Base-by-base conservation (phyloP, 30 jellyfish, hydroid and myxozoan genomes). In the Aurelia sp. region DNA sequence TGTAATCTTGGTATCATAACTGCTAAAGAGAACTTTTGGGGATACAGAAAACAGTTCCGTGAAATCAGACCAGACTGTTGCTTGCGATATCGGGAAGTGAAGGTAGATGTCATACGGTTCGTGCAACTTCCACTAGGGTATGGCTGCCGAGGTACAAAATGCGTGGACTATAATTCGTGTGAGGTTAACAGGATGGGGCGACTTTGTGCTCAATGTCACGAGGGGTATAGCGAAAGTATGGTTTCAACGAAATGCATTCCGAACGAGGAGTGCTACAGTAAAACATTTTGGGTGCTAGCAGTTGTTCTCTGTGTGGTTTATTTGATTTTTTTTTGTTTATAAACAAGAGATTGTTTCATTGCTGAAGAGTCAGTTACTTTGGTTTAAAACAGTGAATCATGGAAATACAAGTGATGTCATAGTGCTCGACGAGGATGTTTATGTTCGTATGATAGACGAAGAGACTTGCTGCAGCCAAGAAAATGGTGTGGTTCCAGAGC, bases 121-220 rank as follows among this genome's bases (percentile, higher is more conserved):
- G 68, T 75, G 23, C 86, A 53, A 7, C 59, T 74, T 52, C 86
- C 86, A 74, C 55, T 19, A 12, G 59, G 73, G 21, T 74, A 53
- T 52, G 86, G 86, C 61, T 74, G 86, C 73, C 66, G n/a, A 22
- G 86, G 73, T 20, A 58, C 0, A 21, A n/a, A 53, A 6, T 74
- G 86, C 73, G 62, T 21, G 23, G 50, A 4, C 16, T 57, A 15
- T 60, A 60, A 57, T 60, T 71, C 82, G 4, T 71, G 82, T 71
- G 82, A 66, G 4, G 55, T 35, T 33, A 58, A 62, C 41, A 52
- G 87, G 17, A 65, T 22, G n/a, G 66, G 48, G 22, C 44, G 61
- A 44, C 30, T 57, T 22, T 76, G 87, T 60, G 73, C 77, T 21
- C 30, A 18, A 19, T 76, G 76, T 65, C 18, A 3, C 3, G 52